These are phyloP conservation scores for Limanda limanda DNA, from an alignment of 2,113 vertebrate genomes.

Conservation along the genomic window DNA sequence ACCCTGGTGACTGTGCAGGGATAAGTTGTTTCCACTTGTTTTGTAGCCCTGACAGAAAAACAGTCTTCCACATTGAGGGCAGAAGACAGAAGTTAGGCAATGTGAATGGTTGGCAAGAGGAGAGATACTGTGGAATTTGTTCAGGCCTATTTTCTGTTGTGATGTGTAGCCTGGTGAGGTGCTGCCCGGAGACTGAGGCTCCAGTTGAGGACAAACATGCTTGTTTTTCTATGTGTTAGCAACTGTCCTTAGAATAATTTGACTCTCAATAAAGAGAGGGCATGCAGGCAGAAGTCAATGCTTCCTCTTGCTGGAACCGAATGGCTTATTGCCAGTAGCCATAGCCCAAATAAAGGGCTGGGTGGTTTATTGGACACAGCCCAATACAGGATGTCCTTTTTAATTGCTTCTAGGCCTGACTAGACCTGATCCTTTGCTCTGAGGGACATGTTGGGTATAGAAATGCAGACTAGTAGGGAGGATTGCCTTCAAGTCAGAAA, in stretches of 20 bases:
- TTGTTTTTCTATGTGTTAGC: slow-evolving; percentile 35
- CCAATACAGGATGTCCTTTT: neutral
- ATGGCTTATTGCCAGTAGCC: neutral
- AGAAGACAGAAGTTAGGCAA: neutral
- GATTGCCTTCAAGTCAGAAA: slow-evolving; percentile 10
- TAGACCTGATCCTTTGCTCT: slow-evolving; percentile 8
- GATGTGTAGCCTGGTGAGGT: slow-evolving; percentile 25
- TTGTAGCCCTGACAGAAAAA: slow-evolving; percentile 15
- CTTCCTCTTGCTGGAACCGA: slow-evolving; percentile 4
- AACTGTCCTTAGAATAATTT: slow-evolving; percentile 43
- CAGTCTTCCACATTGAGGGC: neutral
- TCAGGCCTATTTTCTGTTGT: slow-evolving; percentile 48
- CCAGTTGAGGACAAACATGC: slow-evolving; percentile 27
- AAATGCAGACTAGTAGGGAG: neutral
- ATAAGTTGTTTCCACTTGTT: neutral
- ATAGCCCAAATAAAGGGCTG: neutral
- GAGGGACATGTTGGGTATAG: neutral
- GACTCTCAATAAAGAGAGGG: neutral
- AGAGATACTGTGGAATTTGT: slow-evolving; percentile 40
- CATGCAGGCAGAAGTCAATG: slow-evolving; percentile 4
- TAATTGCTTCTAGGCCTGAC: neutral
- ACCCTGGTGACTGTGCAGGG: neutral
- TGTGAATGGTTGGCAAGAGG: slow-evolving; percentile 27
- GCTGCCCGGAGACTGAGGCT: slow-evolving; percentile 14
- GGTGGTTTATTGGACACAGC: neutral